Conservation (phyloP, 92 coral and sea anemone genomes). For the Anthopleura xanthogrammica region DNA sequence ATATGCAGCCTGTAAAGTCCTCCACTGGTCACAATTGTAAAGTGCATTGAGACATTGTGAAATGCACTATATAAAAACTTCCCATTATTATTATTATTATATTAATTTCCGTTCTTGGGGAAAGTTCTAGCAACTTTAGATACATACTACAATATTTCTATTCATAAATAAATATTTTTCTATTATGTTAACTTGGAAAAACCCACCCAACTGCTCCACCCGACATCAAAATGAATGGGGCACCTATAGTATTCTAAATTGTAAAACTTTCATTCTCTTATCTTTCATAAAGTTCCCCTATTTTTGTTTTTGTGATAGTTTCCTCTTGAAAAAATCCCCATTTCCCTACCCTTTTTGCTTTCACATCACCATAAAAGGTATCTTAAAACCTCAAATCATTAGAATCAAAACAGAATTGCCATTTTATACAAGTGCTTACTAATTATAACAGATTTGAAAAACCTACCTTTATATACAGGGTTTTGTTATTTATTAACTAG, state of each 20-base stretch:
- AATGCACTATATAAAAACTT: too few relatives aligned
- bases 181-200: too few relatives aligned
- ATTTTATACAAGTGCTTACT: background rate
- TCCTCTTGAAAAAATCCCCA: conserved; percentile 7
- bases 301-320: background rate
- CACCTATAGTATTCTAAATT: background rate
- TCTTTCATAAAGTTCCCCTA: background rate
- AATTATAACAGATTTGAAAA: background rate
- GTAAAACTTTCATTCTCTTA: background rate
- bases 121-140: too few relatives aligned
- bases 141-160: too few relatives aligned
- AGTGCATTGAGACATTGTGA: too few relatives aligned
- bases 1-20: too few relatives aligned
- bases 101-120: too few relatives aligned
- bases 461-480: background rate
- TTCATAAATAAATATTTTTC: too few relatives aligned
- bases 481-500: background rate
- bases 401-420: background rate
- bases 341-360: conserved; percentile 17
- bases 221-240: too few relatives aligned
- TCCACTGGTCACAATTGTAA: too few relatives aligned
- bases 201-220: background rate
- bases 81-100: too few relatives aligned
- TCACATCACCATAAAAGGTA: conserved; percentile 34
- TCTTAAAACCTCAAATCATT: background rate